Conservation (phyloP, 2,888 invertebrate genomes). For the Mythimna albipuncta region DNA sequence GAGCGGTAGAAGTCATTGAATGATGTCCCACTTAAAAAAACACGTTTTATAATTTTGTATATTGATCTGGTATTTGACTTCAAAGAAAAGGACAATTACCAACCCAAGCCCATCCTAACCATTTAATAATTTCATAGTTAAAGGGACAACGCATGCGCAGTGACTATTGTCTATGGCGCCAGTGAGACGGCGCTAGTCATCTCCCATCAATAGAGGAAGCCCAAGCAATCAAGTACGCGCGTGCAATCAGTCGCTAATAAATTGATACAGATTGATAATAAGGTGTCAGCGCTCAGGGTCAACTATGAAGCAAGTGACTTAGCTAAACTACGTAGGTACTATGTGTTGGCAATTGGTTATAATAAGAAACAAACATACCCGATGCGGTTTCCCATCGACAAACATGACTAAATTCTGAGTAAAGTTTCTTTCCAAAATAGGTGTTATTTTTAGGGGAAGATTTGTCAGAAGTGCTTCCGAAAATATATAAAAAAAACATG, state of each 20-base stretch:
- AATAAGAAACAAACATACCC: not conserved
- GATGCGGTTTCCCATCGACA: too few species aligned
- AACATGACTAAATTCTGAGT: not conserved
- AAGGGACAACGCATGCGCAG: conserved; percentile 68
- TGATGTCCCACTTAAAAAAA: too few species aligned
- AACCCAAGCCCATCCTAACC: conserved; percentile 8
- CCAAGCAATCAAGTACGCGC: conserved; percentile 80
- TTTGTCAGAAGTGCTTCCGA: not conserved
- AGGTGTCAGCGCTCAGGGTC: conserved; percentile 38
- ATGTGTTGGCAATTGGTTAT: not conserved
- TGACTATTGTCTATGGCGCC: conserved; percentile 76
- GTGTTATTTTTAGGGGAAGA: too few species aligned
- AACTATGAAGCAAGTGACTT: conserved; percentile 28
- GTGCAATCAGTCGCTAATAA: conserved; percentile 69
- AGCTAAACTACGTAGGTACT: not conserved
- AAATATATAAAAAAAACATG: not conserved
- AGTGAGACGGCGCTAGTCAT: conserved; percentile 80
- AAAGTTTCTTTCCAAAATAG: too few species aligned
- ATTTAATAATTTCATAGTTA: conserved; percentile 49
- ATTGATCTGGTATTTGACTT: too few species aligned
- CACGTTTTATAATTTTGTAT: too few species aligned
- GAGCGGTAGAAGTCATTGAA: too few species aligned
- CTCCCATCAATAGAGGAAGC: conserved; percentile 86
- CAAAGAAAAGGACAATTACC: not conserved
- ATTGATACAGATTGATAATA: conserved; percentile 63